These are phyloP conservation scores for Trachemys scripta DNA, from an alignment of 2,113 vertebrate species.

Conservation along the genomic window DNA sequence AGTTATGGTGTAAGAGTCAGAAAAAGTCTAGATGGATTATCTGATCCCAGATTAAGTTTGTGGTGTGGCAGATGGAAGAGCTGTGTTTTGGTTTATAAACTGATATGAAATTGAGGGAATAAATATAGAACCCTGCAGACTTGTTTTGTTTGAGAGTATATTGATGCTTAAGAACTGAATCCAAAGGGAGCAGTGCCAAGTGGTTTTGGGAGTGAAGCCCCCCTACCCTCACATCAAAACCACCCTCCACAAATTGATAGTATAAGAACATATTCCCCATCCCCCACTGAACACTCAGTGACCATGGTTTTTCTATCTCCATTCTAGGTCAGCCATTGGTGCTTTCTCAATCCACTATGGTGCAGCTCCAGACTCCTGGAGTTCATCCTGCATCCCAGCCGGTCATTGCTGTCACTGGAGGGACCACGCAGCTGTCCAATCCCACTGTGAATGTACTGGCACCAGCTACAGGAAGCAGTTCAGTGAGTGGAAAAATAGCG, in stretches of 20 bases:
- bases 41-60: not conserved
- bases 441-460: constrained; percentile 76
- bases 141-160: not conserved
- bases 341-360: constrained; percentile 85
- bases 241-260: not conserved
- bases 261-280: not conserved
- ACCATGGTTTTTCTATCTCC: not conserved
- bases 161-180: not conserved
- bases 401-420: constrained; percentile 76
- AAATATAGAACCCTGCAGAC: not conserved
- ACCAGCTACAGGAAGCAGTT: constrained; percentile 58
- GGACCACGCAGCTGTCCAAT: constrained; percentile 78
- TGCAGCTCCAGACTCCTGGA: constrained; percentile 87
- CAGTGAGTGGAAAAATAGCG: constrained; percentile 39
- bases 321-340: constrained; percentile 83
- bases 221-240: accelerated
- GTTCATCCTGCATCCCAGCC: constrained; percentile 78
- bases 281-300: accelerated
- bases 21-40: not conserved
- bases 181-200: not conserved
- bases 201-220: not conserved
- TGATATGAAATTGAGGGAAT: not conserved
- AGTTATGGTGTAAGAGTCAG: not conserved
- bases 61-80: not conserved
- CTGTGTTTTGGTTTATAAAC: not conserved